Evolutionary conservation across 2,888 invertebrate species (phyloP).

Genomic region (Gari tellinella): DNA sequence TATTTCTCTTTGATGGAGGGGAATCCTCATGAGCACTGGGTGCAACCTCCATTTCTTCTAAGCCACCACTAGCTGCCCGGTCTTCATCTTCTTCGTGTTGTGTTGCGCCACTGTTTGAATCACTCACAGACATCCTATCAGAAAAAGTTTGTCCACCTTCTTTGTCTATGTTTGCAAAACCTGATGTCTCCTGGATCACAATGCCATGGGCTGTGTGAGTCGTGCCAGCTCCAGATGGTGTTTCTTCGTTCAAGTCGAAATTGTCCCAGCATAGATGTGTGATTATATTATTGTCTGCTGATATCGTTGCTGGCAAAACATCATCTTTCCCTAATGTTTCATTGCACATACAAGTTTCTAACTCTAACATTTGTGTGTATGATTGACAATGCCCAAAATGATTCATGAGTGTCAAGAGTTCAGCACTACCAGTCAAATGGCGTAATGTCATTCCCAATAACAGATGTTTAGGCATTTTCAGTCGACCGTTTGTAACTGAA

Average conservation of each 20-base stretch:
- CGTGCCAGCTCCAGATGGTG: slow-evolving; percentile 41
- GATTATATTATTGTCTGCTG: slow-evolving; percentile 27
- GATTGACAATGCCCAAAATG: slow-evolving; percentile 42
- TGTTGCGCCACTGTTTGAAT: no score
- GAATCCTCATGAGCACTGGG: no score
- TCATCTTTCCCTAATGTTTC: slow-evolving; percentile 1
- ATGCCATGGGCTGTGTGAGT: slow-evolving; percentile 49
- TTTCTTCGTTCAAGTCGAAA: slow-evolving; percentile 52
- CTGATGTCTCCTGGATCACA: slow-evolving; percentile 49
- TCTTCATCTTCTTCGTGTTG: no score
- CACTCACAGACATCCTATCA: no score
- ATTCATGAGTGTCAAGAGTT: slow-evolving; percentile 45
- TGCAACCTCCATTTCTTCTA: no score
- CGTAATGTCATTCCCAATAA: slow-evolving; percentile 39
- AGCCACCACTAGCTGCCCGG: no score
- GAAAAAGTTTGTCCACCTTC: no score
- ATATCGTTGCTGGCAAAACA: slow-evolving; percentile 31
- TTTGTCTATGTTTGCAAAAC: no score
- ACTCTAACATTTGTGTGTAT: slow-evolving; percentile 29
- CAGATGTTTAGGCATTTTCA: slow-evolving; percentile 43
- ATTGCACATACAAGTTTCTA: slow-evolving; percentile 54
- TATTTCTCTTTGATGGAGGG: no score
- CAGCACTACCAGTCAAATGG: slow-evolving; percentile 55
- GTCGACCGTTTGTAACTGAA: slow-evolving; percentile 33
- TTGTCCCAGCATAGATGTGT: slow-evolving; percentile 53